Percentiles rank a stretch among this genome's conserved stretches.
Conservation (phyloP, 1,140 invertebrate species). For the Ectropis grisescens region DNA sequence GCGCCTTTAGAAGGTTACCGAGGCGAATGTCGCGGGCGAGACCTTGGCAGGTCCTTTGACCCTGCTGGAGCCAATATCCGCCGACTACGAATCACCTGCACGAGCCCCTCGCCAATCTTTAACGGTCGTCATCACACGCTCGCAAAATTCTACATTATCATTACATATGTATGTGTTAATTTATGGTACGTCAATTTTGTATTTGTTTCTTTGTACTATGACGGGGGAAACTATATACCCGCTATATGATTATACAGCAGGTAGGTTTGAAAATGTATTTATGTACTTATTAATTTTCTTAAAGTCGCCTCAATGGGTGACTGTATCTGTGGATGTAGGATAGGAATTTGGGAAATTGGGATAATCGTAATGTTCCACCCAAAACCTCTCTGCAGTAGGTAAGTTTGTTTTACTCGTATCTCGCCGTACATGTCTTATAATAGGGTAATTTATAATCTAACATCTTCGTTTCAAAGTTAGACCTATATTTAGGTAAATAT, state of each 20-base stretch:
- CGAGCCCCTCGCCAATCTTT: slow-evolving; percentile 25
- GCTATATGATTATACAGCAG: background rate
- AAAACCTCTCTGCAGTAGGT: no score
- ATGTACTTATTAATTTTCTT: background rate
- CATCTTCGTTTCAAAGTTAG: no score
- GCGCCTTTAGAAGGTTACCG: slow-evolving; percentile 39
- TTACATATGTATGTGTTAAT: background rate
- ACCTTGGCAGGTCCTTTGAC: slow-evolving; percentile 57
- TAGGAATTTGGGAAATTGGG: no score
- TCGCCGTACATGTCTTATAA: no score
- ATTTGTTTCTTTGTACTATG: background rate
- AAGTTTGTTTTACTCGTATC: no score
- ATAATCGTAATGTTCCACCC: no score
- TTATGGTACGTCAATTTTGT: background rate
- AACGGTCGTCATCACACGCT: slow-evolving; percentile 5
- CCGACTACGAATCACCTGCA: slow-evolving; percentile 35
- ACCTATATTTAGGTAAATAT: no score
- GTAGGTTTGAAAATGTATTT: background rate
- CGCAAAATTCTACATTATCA: background rate
- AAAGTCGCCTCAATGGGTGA: no score
- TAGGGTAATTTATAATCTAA: no score
- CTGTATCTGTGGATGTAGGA: no score
- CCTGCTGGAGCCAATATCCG: slow-evolving; percentile 24
- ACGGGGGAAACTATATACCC: background rate
- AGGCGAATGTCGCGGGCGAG: slow-evolving; percentile 39